Evolutionary conservation across 1,140 invertebrate species (phyloP), one percentile per base, ranked within the genome.

Genomic region (Sinella curviseta): DNA sequence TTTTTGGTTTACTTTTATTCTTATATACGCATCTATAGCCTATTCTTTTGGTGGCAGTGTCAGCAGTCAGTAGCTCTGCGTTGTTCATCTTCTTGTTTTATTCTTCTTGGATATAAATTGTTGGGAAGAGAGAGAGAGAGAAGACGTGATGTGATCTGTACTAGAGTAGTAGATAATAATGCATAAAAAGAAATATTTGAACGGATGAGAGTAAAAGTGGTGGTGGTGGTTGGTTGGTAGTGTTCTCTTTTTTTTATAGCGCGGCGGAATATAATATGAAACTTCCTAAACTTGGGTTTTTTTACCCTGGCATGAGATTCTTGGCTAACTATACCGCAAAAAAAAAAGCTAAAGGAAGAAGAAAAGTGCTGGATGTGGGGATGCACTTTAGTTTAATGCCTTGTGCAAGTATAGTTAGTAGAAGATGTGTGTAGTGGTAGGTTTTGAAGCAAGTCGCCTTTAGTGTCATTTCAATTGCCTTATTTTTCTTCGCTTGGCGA

Each of bases 401-500:
- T 48, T 48, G n/a, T n/a, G 39, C 8, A 48, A 48, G 39, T 48
- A 48, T 48, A 48, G 39, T 48, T 48, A 48, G 39, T 48, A 48
- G 39, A 12, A 8, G 39, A 48, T n/a, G n/a, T n/a, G n/a, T n/a
- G n/a, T n/a, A n/a, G n/a, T n/a, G n/a, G n/a, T n/a, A n/a, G n/a
- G n/a, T n/a, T n/a, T 20, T 48, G 39, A 20, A 48, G 39, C 39
- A 20, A 48, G 3, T 31, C 26, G 65, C 74, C 57, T 80, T 76
- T 80, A 80, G 75, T 80, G 75, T 80, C 78, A 80, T 76, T 77
- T 60, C 78, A 80, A 80, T 80, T 80, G 78, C 78, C 57, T 77
- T 77, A 80, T 80, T 80, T 80, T 80, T 80, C 78, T 80, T 80
- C 74, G 74, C 74, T 74, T 48, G 33, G 65, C 48, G 57, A 75